Evolutionary conservation across 2,888 invertebrate species (phyloP).

Genomic region (Conus canariensis): DNA sequence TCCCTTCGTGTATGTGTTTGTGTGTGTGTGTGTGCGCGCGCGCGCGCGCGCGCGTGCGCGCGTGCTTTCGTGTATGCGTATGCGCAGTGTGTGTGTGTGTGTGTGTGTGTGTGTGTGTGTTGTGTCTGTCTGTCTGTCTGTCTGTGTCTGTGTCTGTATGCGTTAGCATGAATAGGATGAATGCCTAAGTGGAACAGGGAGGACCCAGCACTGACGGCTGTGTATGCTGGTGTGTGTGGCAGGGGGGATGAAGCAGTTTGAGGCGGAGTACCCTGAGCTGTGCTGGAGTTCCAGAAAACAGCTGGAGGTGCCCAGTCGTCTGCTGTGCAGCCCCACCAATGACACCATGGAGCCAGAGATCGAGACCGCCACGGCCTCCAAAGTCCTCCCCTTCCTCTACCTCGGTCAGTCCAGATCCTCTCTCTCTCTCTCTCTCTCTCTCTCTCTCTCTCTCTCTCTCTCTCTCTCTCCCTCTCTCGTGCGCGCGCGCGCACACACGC

Average conservation of each 20-base stretch:
- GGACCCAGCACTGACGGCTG: too few species aligned
- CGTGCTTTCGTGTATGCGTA: too few species aligned
- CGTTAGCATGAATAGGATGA: background rate
- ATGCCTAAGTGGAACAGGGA: too few species aligned
- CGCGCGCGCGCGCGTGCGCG: too few species aligned
- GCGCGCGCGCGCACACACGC: too few species aligned
- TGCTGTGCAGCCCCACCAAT: constrained; percentile 81
- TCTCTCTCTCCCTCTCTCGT: too few species aligned
- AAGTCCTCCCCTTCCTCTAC: constrained; percentile 89
- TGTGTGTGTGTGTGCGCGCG: too few species aligned
- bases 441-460: too few species aligned
- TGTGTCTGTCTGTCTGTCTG: too few species aligned
- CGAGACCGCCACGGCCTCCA: constrained; percentile 88
- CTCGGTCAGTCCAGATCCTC: constrained; percentile 80
- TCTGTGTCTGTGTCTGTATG: background rate
- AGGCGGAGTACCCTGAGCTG: constrained; percentile 83
- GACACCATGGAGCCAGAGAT: constrained; percentile 75
- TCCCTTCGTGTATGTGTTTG: too few species aligned
- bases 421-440: background rate
- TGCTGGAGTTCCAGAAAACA: constrained; percentile 84
- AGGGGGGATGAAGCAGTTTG: constrained; percentile 77
- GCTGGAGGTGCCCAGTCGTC: constrained; percentile 63
- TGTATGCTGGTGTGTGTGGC: background rate
- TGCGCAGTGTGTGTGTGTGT: background rate
- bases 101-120: background rate